phyloP scores from a whole-genome alignment of 2,797 vertebrate genomes.

The Vespertilio murinus region DNA sequence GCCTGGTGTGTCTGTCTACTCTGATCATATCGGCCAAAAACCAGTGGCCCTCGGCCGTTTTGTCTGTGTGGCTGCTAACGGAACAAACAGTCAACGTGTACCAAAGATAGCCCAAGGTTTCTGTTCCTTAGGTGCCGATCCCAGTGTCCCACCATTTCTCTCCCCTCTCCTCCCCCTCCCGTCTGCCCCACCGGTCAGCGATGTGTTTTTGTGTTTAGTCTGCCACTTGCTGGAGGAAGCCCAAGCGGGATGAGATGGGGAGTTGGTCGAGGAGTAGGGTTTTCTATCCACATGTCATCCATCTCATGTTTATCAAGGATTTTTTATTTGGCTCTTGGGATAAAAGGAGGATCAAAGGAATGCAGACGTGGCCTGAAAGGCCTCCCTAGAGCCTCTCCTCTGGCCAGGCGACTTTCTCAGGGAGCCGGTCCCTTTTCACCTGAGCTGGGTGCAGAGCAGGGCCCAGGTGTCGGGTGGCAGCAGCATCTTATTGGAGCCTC shows the following conservation, averaged over 20 bases:
- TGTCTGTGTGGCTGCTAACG: neutral
- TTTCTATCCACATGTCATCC: neutral
- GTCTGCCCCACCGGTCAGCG: rapidly evolving
- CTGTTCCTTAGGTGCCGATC: neutral
- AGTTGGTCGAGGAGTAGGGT: neutral
- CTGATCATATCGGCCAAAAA: neutral
- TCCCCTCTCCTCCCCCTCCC: too few species aligned
- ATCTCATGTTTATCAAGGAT: neutral
- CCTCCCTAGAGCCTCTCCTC: neutral
- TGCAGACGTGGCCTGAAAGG: neutral
- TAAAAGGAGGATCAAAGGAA: neutral
- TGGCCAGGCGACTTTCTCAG: neutral
- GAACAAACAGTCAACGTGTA: neutral
- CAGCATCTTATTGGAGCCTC: neutral
- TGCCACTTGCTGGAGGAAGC: neutral
- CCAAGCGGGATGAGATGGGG: neutral
- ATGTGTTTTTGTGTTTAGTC: neutral
- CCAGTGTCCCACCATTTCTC: neutral
- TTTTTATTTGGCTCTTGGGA: conserved; percentile 2
- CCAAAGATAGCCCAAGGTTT: neutral
- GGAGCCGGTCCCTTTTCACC: neutral
- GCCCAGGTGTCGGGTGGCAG: neutral
- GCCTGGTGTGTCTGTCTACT: neutral
- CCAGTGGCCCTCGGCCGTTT: neutral
- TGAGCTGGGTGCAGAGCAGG: neutral